Base-by-base conservation (phyloP, 2,797 vertebrate species). In the Distichodus sexfasciatus region DNA sequence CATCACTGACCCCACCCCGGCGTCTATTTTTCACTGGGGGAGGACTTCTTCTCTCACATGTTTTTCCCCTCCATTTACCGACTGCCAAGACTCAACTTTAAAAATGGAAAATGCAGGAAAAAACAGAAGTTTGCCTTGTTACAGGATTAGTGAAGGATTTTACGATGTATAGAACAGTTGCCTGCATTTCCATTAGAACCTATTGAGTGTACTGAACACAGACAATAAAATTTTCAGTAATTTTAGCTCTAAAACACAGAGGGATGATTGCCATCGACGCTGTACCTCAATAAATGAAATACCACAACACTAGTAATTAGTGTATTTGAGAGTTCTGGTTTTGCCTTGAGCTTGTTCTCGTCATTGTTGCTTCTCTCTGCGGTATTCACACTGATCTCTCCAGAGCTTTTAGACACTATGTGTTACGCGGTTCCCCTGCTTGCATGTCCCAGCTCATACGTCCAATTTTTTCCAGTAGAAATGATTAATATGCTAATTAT, bases 401-500 rank as follows among this genome's bases (percentile, higher is more conserved):
- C 23, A 29, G 46, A 12, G 35, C 23, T n/a, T 4, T 17, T 33
- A 17, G 44, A 59, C 38, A n/a, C 36, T 68, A 4, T 46, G 48
- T 15, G 17, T 38, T 33, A 8, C 43, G 40, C 17, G 9, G 60
- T 38, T 26, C 24, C 36, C 33, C 26, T 12, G 11, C 12, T 4
- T 11, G 17, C 43, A 9, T 66, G 26, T 48, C 47, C 53, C 19
- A n/a, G 15, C 8, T 31, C 21, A 41, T 24, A 12, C 43, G 59
- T 53, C 23, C 21, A 15, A 15, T 38, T 62, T 69, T 61, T 36
- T 66, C 38, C 48, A 63, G 33, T 23, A 71, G 17, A 19, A 41
- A 23, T 72, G 67, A 76, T 74, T 66, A 68, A 74, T 76, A 71
- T 7, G 17, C 15, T 14, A 62, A 78, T 80, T 65, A 43, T 21